phyloP scores from a whole-genome alignment of 2,888 invertebrate species.

The Rhagonycha lutea region DNA sequence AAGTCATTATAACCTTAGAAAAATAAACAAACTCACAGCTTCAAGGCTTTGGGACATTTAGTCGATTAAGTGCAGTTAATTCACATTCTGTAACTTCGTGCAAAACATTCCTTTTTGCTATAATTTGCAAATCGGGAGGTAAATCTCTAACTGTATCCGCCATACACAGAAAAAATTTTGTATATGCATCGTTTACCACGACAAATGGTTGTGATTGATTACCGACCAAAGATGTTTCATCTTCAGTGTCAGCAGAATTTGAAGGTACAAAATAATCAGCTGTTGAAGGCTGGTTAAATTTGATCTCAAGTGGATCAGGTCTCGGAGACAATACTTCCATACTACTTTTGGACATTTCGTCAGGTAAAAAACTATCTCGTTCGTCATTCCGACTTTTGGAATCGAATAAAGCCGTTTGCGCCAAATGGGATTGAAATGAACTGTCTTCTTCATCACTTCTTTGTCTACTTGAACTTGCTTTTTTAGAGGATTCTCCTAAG shows the following conservation, averaged over 20 bases:
- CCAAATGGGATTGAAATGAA: too few species aligned
- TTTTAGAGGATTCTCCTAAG: too few species aligned
- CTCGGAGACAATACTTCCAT: not conserved
- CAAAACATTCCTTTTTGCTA: not conserved
- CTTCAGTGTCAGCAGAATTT: not conserved
- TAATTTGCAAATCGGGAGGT: not conserved
- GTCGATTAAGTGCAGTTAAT: not conserved
- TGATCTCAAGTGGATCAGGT: not conserved
- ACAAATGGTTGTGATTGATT: not conserved
- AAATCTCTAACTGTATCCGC: not conserved
- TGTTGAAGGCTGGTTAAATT: not conserved
- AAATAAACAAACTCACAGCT: not conserved
- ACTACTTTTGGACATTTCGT: too few species aligned
- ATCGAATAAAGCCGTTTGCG: too few species aligned
- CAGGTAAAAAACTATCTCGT: too few species aligned
- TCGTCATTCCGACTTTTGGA: too few species aligned
- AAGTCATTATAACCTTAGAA: too few species aligned
- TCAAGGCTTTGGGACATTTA: not conserved
- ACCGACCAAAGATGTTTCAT: not conserved
- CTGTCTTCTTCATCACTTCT: not conserved
- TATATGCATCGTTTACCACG: not conserved
- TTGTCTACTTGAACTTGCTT: not conserved
- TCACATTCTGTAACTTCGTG: not conserved
- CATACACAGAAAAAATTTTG: not conserved
- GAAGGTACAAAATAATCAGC: not conserved